Percentiles rank a stretch among this genome's conserved stretches.
Conservation (phyloP, 2,797 vertebrate genomes). For the Ceyx erithaca region DNA sequence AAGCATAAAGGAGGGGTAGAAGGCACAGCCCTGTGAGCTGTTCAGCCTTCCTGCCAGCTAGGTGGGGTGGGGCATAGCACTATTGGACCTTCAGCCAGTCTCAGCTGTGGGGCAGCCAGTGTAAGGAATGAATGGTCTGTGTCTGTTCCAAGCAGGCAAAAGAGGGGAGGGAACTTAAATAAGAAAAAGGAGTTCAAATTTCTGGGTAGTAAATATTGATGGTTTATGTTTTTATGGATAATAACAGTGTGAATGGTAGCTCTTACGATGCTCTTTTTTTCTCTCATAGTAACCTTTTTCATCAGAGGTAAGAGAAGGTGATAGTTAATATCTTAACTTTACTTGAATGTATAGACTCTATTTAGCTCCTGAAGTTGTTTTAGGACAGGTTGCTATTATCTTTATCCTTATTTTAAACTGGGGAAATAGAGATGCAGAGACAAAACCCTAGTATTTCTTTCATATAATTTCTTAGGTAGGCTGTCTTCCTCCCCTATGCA, state of each 20-base stretch:
- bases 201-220: not conserved
- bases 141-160: accelerated
- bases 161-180: not conserved
- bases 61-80: accelerated
- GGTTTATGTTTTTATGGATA: not conserved
- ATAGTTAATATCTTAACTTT: not conserved
- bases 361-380: constrained; percentile 3
- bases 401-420: not conserved
- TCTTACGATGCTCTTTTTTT: not conserved
- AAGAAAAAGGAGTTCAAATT: not conserved
- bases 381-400: not conserved
- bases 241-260: not conserved
- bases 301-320: not conserved
- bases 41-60: not conserved
- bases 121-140: accelerated
- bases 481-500: not conserved
- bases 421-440: not conserved
- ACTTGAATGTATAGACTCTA: not conserved
- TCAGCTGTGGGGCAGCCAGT: accelerated
- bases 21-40: accelerated
- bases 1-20: not conserved
- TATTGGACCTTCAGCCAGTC: accelerated
- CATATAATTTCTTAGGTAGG: not conserved
- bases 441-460: not conserved
- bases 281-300: not conserved